phyloP scores from a whole-genome alignment of 2,888 invertebrate species.

The Metacarcinus magister region DNA sequence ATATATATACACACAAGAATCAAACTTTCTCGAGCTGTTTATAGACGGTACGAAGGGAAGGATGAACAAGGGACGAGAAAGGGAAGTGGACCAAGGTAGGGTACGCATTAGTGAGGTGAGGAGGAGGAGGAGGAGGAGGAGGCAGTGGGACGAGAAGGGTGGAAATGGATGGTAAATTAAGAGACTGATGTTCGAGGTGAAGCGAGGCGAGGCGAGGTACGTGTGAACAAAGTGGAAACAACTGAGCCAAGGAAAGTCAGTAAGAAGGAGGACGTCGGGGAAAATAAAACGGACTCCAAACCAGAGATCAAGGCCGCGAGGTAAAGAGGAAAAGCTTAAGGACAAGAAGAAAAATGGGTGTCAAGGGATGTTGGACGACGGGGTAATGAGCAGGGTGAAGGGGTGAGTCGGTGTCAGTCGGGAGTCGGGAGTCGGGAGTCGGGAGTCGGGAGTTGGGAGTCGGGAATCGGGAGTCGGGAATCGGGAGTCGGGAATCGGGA shows the following conservation, averaged over 20 bases:
- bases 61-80: not conserved
- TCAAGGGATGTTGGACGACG: not conserved
- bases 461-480: too few relatives aligned
- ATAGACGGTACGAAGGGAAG: too few relatives aligned
- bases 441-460: too few relatives aligned
- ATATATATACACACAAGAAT: too few relatives aligned
- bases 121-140: not conserved
- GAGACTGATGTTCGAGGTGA: too few relatives aligned
- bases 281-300: not conserved
- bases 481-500: too few relatives aligned
- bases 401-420: too few relatives aligned
- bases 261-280: not conserved
- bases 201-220: too few relatives aligned
- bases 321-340: slow-evolving; percentile 7
- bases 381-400: not conserved
- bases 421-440: too few relatives aligned
- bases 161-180: too few relatives aligned
- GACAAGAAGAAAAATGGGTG: not conserved
- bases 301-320: not conserved
- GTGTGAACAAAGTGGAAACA: too few relatives aligned
- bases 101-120: not conserved
- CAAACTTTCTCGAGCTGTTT: too few relatives aligned
- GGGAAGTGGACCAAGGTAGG: not conserved
- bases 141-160: not conserved
- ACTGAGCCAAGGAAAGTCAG: not conserved